Evolutionary conservation across 2,888 invertebrate species (phyloP), one percentile per base, ranked within the genome.

Genomic region (Drosophila barbarae): DNA sequence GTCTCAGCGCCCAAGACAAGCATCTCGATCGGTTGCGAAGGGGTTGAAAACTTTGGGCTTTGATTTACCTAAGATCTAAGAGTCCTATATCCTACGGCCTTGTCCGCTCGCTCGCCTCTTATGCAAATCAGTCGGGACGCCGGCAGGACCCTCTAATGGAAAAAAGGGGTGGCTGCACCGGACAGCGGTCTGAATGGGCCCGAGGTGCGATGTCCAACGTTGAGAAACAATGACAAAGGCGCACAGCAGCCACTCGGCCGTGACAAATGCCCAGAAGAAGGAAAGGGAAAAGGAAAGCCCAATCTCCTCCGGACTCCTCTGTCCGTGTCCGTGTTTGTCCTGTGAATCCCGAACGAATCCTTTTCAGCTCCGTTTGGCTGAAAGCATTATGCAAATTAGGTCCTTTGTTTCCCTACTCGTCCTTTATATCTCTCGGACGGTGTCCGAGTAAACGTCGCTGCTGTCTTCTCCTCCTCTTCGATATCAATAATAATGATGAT

Each of bases 151-250:
- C 61, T 69, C 44, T 38, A 38, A 34, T 34, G 41, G 6, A 15
- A 21, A 36, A 61, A 78, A 72, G 72, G 76, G 74, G 71, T 69
- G 60, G 61, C 28, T 44, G 46, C 69, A 76, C 81, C 56, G 65
- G 64, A 55, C 54, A 59, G 46, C 41, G 53, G 42, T 42, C 61
- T 61, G 36, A 61, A 61, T 61, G 61, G 61, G 63, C 50, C 60
- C 50, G 75, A 88, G 87, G 87, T 87, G 87, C 87, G 87, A 88
- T 88, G 87, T 88, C 87, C 88, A 87, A 88, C 87, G 76, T 84
- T 74, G 86, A 82, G 77, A 82, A 79, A 88, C 86, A 88, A 88
- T 85, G 77, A 84, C 77, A 73, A 69, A 77, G 76, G 75, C 72
- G 84, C 59, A 66, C 21, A 72, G 84, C 67, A 66, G 36, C 56